A percentile compares a stretch with the other conserved stretches of the same genome.
These are phyloP conservation scores for Cephus rjabovi DNA, from an alignment of 2,888 invertebrate genomes.

Conservation along the genomic window DNA sequence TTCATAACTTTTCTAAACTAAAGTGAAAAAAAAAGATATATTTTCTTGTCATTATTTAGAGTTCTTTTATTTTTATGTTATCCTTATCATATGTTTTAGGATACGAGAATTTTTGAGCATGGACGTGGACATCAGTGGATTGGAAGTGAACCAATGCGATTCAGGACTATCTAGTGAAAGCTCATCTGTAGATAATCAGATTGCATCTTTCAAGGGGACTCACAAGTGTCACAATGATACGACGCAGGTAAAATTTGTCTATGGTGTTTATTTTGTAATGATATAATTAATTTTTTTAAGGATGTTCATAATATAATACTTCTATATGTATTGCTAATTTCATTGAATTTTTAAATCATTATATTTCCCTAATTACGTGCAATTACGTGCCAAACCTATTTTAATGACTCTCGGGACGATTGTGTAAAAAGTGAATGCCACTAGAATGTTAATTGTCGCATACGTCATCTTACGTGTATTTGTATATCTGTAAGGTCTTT, in stretches of 20 bases:
- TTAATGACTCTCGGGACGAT: background rate
- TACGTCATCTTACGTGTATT: background rate
- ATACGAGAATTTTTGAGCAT: constrained; percentile 76
- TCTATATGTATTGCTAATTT: background rate
- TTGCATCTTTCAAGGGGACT: constrained; percentile 86
- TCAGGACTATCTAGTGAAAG: constrained; percentile 39
- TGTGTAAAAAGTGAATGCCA: background rate
- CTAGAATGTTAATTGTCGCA: background rate
- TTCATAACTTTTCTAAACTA: background rate
- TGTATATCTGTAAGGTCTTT: background rate
- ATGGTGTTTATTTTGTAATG: background rate
- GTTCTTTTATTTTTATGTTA: background rate
- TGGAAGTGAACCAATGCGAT: constrained; percentile 91
- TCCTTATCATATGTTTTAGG: constrained; percentile 52
- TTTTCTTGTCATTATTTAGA: background rate
- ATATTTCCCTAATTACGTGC: background rate
- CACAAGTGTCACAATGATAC: constrained; percentile 90
- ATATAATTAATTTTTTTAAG: background rate
- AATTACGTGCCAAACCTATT: background rate
- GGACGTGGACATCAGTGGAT: constrained; percentile 83
- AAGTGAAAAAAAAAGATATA: background rate
- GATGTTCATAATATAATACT: background rate
- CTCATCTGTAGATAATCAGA: constrained; percentile 70
- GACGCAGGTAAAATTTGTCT: constrained; percentile 75
- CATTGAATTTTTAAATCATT: background rate